Evolutionary conservation across 2,797 vertebrate species (phyloP).

Genomic region (Vultur gryphus): DNA sequence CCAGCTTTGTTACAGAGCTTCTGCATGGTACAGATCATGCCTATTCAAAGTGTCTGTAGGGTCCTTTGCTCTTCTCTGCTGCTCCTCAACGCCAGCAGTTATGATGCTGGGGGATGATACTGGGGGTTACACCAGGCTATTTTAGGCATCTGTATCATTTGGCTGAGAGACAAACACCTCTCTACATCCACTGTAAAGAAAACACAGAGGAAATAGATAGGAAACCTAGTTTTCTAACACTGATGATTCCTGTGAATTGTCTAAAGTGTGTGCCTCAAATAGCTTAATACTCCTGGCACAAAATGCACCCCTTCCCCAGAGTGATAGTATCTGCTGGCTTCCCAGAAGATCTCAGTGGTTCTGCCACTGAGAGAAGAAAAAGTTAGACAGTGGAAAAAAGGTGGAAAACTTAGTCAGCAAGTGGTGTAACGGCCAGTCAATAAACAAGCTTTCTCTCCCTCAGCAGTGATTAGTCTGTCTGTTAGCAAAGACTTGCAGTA

Average conservation of each 20-base stretch:
- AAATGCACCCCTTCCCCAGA: not conserved
- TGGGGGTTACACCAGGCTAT: not conserved
- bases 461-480: not conserved
- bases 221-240: not conserved
- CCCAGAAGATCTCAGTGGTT: not conserved
- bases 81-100: not conserved
- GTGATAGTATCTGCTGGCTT: not conserved
- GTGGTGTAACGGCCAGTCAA: not conserved
- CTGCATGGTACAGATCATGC: accelerated
- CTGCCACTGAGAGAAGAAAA: not conserved
- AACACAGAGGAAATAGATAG: not conserved
- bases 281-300: not conserved
- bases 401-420: not conserved
- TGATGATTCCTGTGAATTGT: not conserved
- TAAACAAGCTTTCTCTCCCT: not conserved
- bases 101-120: not conserved
- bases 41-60: not conserved
- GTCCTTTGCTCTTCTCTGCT: not conserved
- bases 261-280: not conserved
- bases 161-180: not conserved
- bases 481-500: not conserved
- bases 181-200: accelerated
- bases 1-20: not conserved
- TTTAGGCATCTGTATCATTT: not conserved
- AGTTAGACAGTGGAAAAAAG: not conserved